A percentile compares a stretch with the other conserved stretches of the same genome.
phyloP scores from a whole-genome alignment of 37 sponge, comb jelly and placozoan species.

The Agelas oroides region DNA sequence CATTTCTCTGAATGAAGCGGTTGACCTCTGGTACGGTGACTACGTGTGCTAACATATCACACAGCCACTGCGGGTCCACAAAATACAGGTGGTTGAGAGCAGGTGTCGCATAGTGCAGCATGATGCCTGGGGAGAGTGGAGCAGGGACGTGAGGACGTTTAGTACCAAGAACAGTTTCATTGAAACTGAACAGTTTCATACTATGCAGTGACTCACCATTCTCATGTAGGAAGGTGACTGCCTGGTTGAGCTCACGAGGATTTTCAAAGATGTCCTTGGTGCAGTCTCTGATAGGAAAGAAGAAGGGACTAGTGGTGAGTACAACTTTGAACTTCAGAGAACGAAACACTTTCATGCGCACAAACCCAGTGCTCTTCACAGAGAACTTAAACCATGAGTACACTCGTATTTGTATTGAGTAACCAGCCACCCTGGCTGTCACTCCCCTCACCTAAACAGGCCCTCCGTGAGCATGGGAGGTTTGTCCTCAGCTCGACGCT shows the following conservation, averaged over 20 bases:
- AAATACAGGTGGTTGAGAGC: slow-evolving; percentile 92
- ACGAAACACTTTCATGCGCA: not conserved
- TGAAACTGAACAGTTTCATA: too few relatives aligned
- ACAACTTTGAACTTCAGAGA: not conserved
- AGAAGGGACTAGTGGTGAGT: not conserved
- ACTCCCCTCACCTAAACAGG: slow-evolving; percentile 62
- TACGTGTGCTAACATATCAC: slow-evolving; percentile 96
- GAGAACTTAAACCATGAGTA: not conserved
- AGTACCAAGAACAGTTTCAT: too few relatives aligned
- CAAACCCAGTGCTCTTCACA: too few relatives aligned
- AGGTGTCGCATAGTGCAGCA: slow-evolving; percentile 91
- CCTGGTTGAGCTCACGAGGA: slow-evolving; percentile 84
- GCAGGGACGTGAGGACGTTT: too few relatives aligned
- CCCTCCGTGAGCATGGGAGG: slow-evolving; percentile 79
- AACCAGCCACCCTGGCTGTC: too few relatives aligned
- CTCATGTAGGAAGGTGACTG: slow-evolving; percentile 92
- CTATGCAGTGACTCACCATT: slow-evolving; percentile 65
- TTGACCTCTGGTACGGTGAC: slow-evolving; percentile 94
- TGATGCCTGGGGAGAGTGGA: slow-evolving; percentile 51
- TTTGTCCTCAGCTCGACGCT: slow-evolving; percentile 12
- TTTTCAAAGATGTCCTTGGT: slow-evolving; percentile 76
- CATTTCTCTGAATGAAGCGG: slow-evolving; percentile 66
- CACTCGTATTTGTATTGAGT: too few relatives aligned
- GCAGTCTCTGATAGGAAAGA: slow-evolving; percentile 44
- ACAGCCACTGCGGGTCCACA: slow-evolving; percentile 96